A percentile compares a stretch with the other conserved stretches of the same genome.
These are phyloP conservation scores for Pseudococcus jackbeardsleyi DNA, from an alignment of 2,888 invertebrate species.

Conservation along the genomic window DNA sequence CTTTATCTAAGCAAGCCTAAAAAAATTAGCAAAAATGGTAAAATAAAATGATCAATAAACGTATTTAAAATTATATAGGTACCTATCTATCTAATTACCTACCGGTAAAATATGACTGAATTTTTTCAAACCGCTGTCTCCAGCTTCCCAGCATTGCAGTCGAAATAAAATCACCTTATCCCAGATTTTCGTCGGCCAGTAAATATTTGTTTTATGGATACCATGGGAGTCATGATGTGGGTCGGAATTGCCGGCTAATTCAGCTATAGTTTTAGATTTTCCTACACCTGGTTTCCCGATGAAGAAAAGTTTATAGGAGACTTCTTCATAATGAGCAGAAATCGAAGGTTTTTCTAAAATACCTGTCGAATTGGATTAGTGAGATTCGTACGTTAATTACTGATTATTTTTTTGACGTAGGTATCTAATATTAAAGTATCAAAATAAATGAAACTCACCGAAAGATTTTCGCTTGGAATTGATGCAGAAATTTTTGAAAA, in stretches of 20 bases:
- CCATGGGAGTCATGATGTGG: conserved; percentile 72
- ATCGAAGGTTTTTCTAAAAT: conserved; percentile 73
- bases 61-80: not conserved
- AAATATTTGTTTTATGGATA: conserved; percentile 73
- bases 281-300: conserved; percentile 74
- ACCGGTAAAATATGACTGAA: conserved; percentile 74
- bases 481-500: conserved; percentile 23
- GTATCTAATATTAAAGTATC: too few species aligned
- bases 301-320: conserved; percentile 74
- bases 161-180: conserved; percentile 74
- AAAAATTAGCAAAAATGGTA: conserved; percentile 66
- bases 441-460: conserved; percentile 66
- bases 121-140: conserved; percentile 73
- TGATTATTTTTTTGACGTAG: too few species aligned
- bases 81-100: conserved; percentile 61
- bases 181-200: conserved; percentile 75
- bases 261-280: conserved; percentile 73
- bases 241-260: conserved; percentile 71
- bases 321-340: conserved; percentile 72
- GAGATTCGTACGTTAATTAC: not conserved
- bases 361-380: conserved; percentile 69
- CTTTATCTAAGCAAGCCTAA: conserved; percentile 73
- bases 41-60: conserved; percentile 66
- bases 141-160: conserved; percentile 75
- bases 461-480: conserved; percentile 68